phyloP scores from a whole-genome alignment of 2,888 invertebrate genomes.

The Sepiola atlantica region DNA sequence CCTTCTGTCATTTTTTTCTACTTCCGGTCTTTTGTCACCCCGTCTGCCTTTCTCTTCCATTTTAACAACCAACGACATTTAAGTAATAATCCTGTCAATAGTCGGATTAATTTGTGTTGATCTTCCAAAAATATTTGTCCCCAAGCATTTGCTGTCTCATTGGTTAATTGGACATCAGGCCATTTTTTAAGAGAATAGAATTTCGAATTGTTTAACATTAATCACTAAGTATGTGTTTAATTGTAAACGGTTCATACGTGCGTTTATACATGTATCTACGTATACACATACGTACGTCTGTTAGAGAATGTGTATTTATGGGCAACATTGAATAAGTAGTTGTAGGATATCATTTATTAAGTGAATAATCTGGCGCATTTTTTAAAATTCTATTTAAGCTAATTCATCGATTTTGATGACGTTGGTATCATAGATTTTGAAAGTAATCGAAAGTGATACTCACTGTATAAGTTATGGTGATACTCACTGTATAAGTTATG shows the following conservation, averaged over 20 bases:
- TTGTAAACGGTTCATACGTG: not conserved
- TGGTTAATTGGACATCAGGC: not conserved
- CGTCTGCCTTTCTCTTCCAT: not conserved
- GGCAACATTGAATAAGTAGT: too few species aligned
- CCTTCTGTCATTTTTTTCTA: not conserved
- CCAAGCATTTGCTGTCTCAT: not conserved
- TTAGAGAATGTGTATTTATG: not conserved
- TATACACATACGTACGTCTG: not conserved
- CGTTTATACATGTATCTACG: not conserved
- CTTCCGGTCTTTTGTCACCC: not conserved
- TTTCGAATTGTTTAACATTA: not conserved
- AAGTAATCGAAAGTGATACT: not conserved
- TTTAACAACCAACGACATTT: not conserved
- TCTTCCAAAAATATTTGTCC: not conserved
- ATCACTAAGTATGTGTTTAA: not conserved
- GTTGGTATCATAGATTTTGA: not conserved
- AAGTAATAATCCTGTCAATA: not conserved
- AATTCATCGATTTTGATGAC: not conserved
- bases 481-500: too few species aligned
- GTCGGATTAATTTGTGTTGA: not conserved
- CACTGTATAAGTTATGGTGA: not conserved
- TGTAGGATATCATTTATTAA: too few species aligned
- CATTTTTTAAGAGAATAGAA: not conserved
- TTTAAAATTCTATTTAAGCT: not conserved
- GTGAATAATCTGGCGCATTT: not conserved